These are phyloP conservation scores for Troides helena DNA, from an alignment of 2,888 invertebrate genomes.

Conservation along the genomic window DNA sequence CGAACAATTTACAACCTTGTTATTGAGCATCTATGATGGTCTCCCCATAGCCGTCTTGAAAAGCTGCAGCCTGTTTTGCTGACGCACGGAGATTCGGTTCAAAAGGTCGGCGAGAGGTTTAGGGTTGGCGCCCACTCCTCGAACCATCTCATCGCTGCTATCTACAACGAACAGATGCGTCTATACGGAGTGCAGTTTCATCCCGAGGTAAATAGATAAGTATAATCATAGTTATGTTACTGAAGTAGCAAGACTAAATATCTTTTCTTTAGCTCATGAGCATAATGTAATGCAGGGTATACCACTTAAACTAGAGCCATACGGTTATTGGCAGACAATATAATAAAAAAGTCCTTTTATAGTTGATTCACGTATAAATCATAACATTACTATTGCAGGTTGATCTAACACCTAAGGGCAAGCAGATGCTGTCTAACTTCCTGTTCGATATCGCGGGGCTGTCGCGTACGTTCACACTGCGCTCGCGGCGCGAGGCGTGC, in stretches of 20 bases:
- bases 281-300: no score
- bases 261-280: neutral
- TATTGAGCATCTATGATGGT: neutral
- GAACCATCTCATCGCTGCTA: slow-evolving; percentile 90
- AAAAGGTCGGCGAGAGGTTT: slow-evolving; percentile 93
- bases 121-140: slow-evolving; percentile 90
- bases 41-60: slow-evolving; percentile 86
- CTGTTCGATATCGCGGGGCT: slow-evolving; percentile 94
- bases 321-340: no score
- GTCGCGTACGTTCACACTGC: slow-evolving; percentile 92
- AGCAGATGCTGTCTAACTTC: slow-evolving; percentile 96
- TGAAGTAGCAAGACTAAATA: no score
- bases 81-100: slow-evolving; percentile 98
- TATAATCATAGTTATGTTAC: no score
- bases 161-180: slow-evolving; percentile 93
- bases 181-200: slow-evolving; percentile 99
- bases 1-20: neutral
- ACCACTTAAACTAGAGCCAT: no score
- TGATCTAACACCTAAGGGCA: slow-evolving; percentile 95
- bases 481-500: slow-evolving; percentile 92
- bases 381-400: slow-evolving; percentile 75
- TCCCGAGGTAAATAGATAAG: slow-evolving; percentile 86
- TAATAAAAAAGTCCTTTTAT: no score
- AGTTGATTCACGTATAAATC: no score
- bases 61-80: slow-evolving; percentile 94